Evolutionary conservation across 2,797 vertebrate species (phyloP).

Genomic region (Manis crassicaudata): DNA sequence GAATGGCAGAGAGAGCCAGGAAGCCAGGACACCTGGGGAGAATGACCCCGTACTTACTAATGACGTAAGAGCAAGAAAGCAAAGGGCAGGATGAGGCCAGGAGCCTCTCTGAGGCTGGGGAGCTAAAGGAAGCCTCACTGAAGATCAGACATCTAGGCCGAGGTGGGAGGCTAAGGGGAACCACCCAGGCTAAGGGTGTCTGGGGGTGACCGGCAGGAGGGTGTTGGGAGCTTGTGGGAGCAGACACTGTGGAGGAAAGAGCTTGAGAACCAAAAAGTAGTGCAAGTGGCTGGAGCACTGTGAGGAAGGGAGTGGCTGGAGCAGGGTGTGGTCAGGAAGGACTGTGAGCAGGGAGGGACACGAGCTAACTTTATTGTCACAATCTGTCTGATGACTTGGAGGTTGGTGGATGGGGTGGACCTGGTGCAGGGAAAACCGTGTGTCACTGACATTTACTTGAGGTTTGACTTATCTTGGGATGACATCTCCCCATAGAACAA

Average conservation of each 20-base stretch:
- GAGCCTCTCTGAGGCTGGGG: neutral
- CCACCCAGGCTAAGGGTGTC: rapidly evolving
- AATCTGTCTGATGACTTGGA: neutral
- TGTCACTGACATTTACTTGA: neutral
- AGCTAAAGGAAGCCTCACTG: neutral
- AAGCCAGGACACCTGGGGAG: neutral
- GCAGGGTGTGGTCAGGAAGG: neutral
- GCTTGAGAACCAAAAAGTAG: neutral
- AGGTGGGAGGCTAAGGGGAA: neutral
- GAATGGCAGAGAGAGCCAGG: too few relatives aligned
- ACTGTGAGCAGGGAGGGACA: neutral
- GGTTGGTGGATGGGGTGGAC: neutral
- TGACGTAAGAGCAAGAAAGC: neutral
- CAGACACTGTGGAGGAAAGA: neutral
- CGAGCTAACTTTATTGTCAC: neutral
- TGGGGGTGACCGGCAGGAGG: rapidly evolving
- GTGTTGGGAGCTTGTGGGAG: neutral
- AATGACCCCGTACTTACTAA: neutral
- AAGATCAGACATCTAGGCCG: neutral
- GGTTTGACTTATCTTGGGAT: neutral
- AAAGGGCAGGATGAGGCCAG: neutral
- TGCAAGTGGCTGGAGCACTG: neutral
- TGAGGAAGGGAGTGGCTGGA: rapidly evolving
- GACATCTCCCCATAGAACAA: neutral
- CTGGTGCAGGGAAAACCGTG: rapidly evolving